Base-by-base conservation (phyloP, 2,113 vertebrate species). In the Xerus inauris region DNA sequence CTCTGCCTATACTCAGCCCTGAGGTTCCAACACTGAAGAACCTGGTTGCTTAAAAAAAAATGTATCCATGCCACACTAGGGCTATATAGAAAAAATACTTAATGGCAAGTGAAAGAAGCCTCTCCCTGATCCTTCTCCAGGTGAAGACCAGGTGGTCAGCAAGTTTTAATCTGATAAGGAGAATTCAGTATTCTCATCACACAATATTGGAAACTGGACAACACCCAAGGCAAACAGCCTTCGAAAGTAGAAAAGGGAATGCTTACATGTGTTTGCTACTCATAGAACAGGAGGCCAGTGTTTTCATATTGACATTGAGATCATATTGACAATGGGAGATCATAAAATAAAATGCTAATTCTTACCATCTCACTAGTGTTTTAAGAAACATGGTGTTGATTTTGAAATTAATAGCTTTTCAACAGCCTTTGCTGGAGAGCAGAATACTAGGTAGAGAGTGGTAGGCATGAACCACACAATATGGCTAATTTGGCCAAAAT, bases 301-400 rank as follows among this genome's bases (percentile, higher is more conserved):
- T 71, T 94, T 94, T 38, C 62, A 89, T 65, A 87, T 54, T 47
- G 91, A 85, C 57, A 64, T 10, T 77, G 51, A 62, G 22, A 90
- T 38, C 62, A 89, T 65, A 89, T 54, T 47, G 91, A 85, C 49
- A 64, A 6, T 67, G 38, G 67, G 17, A 94, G 81, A 76, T 87
- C 45, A 84, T 49, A 81, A 91, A 90, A 82, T 76, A 88, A 89
- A 95, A 87, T 35, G 69, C 49, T 81, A 86, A 67, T 85, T 65
- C 76, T 84, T 8, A 42, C 72, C 54, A 82, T 77, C n/a, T 77
- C 72, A 32, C 8, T 26, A 20, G n/a, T 49, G 51, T 85, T 92
- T 92, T 76, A 84, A 94, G 67, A 95, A 82, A 82, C 38, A 73
- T 49, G 73, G 26, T 69, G 47, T 76, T 28, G 30, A 35, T 95